Evolutionary conservation across 1,140 invertebrate genomes (phyloP).

Genomic region (Cotesia glomerata): DNA sequence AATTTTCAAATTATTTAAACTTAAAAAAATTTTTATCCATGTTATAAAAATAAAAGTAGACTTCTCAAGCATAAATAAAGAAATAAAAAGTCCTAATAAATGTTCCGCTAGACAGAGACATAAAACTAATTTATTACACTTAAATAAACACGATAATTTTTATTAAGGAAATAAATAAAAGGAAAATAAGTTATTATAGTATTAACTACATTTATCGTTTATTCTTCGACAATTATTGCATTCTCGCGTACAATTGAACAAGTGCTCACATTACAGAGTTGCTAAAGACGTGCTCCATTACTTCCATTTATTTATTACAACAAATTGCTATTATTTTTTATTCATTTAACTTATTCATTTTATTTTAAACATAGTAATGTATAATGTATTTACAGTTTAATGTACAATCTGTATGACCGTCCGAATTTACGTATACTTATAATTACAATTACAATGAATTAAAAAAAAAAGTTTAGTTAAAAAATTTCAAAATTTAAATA

Average conservation of each 20-base stretch:
- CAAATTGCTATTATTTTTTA: background rate
- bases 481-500: no score
- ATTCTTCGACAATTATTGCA: constrained; percentile 26
- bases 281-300: constrained; percentile 20
- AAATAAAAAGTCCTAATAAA: no score
- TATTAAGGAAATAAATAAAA: background rate
- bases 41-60: no score
- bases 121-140: background rate
- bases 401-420: background rate
- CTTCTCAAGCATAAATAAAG: no score
- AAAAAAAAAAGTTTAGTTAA: no score
- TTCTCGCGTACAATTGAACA: constrained; percentile 14
- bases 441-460: no score
- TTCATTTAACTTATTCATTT: background rate
- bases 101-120: no score
- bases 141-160: background rate
- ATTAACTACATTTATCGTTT: constrained; percentile 29
- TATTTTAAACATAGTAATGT: background rate
- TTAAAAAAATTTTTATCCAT: no score
- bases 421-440: no score
- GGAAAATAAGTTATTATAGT: background rate
- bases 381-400: constrained; percentile 12
- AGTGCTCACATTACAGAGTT: constrained; percentile 7
- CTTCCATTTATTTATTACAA: background rate
- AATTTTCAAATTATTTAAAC: no score